Conservation (phyloP, 2,888 invertebrate genomes). For the Cecidostiba fungosa region DNA sequence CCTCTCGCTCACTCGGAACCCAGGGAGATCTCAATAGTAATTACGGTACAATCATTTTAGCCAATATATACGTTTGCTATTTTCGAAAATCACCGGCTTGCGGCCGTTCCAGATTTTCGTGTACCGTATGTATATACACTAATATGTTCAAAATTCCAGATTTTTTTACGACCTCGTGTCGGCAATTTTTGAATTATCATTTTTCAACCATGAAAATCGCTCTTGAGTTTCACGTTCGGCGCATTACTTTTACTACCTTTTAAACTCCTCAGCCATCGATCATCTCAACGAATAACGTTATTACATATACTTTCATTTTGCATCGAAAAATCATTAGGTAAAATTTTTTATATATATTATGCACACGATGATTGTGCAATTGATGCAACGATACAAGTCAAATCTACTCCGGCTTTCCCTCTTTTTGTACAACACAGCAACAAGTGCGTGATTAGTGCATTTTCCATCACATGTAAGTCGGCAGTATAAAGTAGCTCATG, state of each 20-base stretch:
- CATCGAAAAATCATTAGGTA: neutral
- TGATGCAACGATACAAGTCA: neutral
- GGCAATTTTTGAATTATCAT: neutral
- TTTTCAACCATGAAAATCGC: neutral
- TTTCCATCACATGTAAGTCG: neutral
- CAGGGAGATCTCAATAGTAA: neutral
- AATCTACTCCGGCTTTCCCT: neutral
- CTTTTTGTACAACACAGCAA: neutral
- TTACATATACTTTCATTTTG: neutral
- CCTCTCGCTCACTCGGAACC: neutral
- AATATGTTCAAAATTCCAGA: neutral
- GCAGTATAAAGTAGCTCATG: too few species aligned
- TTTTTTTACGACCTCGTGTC: constrained; percentile 9
- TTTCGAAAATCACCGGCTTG: neutral
- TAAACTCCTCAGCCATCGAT: neutral
- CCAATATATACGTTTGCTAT: neutral
- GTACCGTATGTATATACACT: neutral
- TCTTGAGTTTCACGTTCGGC: neutral
- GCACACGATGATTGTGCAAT: neutral
- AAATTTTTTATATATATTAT: neutral
- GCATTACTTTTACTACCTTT: neutral
- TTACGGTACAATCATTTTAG: neutral
- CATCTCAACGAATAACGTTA: neutral
- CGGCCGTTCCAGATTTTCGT: neutral
- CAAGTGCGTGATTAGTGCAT: constrained; percentile 1